Evolutionary conservation across 2,113 vertebrate genomes (phyloP).

Genomic region (Agelaius phoeniceus): DNA sequence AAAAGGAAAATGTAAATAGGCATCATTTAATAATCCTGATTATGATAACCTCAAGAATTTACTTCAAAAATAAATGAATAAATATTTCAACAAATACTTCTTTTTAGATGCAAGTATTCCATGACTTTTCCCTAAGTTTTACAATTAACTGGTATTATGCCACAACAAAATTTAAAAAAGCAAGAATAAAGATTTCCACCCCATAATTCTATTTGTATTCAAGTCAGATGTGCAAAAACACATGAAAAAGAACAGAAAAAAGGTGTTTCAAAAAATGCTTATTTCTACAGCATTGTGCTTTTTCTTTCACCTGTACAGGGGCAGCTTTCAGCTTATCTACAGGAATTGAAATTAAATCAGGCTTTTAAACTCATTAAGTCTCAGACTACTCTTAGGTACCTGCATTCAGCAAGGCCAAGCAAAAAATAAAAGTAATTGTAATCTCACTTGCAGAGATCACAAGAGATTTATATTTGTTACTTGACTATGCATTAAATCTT

Average conservation of each 20-base stretch:
- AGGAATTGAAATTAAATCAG: background rate
- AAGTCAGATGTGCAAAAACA: background rate
- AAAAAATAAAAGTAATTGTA: background rate
- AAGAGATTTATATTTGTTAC: background rate
- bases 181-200: background rate
- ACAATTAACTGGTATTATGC: background rate
- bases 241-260: background rate
- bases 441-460: background rate
- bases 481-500: fast-evolving
- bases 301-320: background rate
- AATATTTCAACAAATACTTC: background rate
- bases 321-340: background rate
- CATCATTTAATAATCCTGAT: background rate
- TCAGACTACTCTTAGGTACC: fast-evolving
- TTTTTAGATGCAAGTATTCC: background rate
- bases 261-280: background rate
- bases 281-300: background rate
- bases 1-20: background rate
- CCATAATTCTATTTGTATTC: background rate
- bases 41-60: background rate
- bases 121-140: background rate
- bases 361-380: background rate
- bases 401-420: background rate
- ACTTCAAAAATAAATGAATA: background rate
- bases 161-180: background rate